A percentile compares a stretch with the other conserved stretches of the same genome.
Evolutionary conservation across 2,797 vertebrate genomes (phyloP).

Genomic region (Acanthornis magna): DNA sequence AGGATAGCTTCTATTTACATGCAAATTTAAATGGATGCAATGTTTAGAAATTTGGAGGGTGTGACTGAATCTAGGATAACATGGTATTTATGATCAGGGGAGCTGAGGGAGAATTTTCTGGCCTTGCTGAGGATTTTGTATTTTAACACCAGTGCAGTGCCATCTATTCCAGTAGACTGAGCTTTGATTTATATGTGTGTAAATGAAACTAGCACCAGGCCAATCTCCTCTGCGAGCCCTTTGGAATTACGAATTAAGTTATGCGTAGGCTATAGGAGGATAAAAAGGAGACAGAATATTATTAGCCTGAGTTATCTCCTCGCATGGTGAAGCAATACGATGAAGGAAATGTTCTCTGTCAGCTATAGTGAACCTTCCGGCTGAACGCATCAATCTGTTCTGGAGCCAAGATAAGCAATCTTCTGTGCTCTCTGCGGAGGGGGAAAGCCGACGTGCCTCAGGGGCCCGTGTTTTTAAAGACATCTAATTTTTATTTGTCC

Average conservation of each 20-base stretch:
- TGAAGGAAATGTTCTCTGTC: conserved; percentile 59
- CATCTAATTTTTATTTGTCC: conserved; percentile 51
- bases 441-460: conserved; percentile 20
- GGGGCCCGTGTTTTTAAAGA: conserved; percentile 48
- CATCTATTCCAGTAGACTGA: conserved; percentile 10
- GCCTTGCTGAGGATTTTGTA: neutral
- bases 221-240: conserved; percentile 12
- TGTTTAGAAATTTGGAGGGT: conserved; percentile 16
- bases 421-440: neutral
- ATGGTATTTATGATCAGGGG: neutral
- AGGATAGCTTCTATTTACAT: conserved; percentile 11
- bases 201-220: conserved; percentile 40
- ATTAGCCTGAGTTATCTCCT: conserved; percentile 55
- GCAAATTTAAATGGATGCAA: conserved; percentile 7
- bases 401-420: conserved; percentile 60
- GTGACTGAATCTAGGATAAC: conserved; percentile 9
- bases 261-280: conserved; percentile 20
- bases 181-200: conserved; percentile 41
- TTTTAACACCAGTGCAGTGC: neutral
- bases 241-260: conserved; percentile 55
- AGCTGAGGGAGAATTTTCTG: conserved; percentile 7
- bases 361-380: conserved; percentile 52
- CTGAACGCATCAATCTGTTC: conserved; percentile 52
- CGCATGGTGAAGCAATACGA: conserved; percentile 19
- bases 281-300: conserved; percentile 57